These are phyloP conservation scores for Panthera uncia DNA, from an alignment of 2,113 vertebrate genomes.

Conservation along the genomic window DNA sequence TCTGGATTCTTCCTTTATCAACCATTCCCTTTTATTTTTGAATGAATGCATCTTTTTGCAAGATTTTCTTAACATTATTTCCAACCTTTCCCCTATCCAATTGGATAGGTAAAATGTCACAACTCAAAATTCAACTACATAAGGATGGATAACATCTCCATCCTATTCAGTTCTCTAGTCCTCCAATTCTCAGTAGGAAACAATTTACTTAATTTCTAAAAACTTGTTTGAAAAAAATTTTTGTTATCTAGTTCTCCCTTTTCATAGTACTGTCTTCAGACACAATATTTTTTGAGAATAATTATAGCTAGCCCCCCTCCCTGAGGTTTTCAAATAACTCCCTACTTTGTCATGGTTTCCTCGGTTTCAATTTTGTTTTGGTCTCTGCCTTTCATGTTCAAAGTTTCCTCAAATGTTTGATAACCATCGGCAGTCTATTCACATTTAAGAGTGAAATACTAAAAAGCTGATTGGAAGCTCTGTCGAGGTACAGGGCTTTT, in stretches of 20 bases:
- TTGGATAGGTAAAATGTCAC: background rate
- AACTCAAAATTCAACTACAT: background rate
- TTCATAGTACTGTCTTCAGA: background rate
- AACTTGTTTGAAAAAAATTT: background rate
- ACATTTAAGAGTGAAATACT: background rate
- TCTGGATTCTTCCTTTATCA: background rate
- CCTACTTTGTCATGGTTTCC: constrained; percentile 6
- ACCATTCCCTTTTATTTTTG: background rate
- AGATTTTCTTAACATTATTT: constrained; percentile 16
- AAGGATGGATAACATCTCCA: background rate
- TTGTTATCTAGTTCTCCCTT: background rate
- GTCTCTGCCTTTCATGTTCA: background rate
- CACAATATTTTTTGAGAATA: background rate
- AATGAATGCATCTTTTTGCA: background rate
- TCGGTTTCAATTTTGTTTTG: constrained; percentile 36
- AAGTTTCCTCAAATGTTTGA: background rate
- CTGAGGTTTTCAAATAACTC: background rate
- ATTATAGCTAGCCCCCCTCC: background rate
- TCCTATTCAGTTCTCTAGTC: background rate
- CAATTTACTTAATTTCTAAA: background rate
- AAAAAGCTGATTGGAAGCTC: background rate
- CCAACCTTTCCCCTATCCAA: background rate
- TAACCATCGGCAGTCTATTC: background rate
- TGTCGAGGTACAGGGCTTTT: background rate
- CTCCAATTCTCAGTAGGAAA: background rate